Percentiles rank a stretch among this genome's conserved stretches.
Evolutionary conservation across 2,888 invertebrate genomes (phyloP).

Genomic region (Parnassius orleans): DNA sequence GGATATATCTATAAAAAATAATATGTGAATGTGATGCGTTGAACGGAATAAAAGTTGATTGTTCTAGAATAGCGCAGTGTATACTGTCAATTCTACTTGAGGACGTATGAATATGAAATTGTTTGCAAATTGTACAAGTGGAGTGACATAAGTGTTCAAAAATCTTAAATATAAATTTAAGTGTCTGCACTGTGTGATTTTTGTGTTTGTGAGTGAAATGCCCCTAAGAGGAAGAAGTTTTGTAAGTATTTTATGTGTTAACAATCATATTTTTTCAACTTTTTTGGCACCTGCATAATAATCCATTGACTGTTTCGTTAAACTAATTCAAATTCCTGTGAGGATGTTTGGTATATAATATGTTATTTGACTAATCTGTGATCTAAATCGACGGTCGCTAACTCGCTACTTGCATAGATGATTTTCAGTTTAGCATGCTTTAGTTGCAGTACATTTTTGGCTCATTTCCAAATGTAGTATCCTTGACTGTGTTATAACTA

Average conservation of each 20-base stretch:
- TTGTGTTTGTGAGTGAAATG: conserved; percentile 60
- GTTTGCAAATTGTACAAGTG: conserved; percentile 40
- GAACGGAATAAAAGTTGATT: conserved; percentile 24
- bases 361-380: conserved; percentile 48
- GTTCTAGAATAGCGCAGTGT: conserved; percentile 32
- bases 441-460: conserved; percentile 67
- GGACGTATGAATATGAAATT: conserved; percentile 31
- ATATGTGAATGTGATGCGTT: conserved; percentile 9
- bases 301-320: no score
- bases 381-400: conserved; percentile 36
- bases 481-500: conserved; percentile 64
- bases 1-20: no score
- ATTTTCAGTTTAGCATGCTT: conserved; percentile 66
- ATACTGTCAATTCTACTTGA: conserved; percentile 25
- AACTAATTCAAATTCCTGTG: neutral
- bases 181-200: conserved; percentile 38
- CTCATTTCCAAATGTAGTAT: conserved; percentile 66
- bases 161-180: conserved; percentile 13
- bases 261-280: conserved; percentile 32
- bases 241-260: conserved; percentile 57
- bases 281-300: neutral
- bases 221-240: conserved; percentile 70
- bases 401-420: conserved; percentile 53
- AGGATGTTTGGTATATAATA: conserved; percentile 16
- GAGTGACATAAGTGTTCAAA: conserved; percentile 33